phyloP scores from a whole-genome alignment of 2,113 vertebrate species.

The Sterna hirundo region DNA sequence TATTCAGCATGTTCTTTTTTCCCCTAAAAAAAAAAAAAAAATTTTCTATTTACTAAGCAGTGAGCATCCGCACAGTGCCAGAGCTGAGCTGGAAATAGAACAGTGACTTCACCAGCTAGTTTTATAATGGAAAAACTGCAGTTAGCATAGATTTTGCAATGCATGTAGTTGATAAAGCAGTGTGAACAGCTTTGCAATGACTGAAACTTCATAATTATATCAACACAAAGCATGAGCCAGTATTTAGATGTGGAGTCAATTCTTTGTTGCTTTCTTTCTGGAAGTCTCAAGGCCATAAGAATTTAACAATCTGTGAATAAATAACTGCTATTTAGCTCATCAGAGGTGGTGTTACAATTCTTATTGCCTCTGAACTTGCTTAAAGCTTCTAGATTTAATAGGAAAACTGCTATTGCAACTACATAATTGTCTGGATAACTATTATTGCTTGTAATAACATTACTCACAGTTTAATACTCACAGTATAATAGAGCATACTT shows the following conservation, averaged over 20 bases:
- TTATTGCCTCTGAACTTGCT: neutral
- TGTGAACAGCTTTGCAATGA: constrained; percentile 54
- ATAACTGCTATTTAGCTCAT: constrained; percentile 42
- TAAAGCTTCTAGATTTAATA: constrained; percentile 11
- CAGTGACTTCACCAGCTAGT: constrained; percentile 57
- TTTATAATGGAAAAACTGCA: constrained; percentile 65
- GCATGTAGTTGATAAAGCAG: constrained; percentile 28
- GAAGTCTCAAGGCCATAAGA: constrained; percentile 34
- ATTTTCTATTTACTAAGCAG: constrained; percentile 56
- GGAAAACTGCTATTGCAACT: constrained; percentile 20
- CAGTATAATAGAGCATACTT: neutral
- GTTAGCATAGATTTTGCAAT: constrained; percentile 57
- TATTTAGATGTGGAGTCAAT: constrained; percentile 29
- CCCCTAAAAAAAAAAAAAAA: neutral
- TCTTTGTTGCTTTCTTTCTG: constrained; percentile 13
- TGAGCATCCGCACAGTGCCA: constrained; percentile 16
- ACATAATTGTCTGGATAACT: constrained; percentile 27
- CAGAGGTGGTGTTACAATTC: neutral
- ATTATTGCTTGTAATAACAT: constrained; percentile 23
- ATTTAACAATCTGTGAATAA: constrained; percentile 57
- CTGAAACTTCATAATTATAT: constrained; percentile 56
- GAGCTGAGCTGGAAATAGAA: constrained; percentile 61
- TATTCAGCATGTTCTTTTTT: constrained; percentile 2
- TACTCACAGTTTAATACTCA: constrained; percentile 28
- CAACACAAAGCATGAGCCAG: constrained; percentile 39